Conservation (phyloP, 2,113 vertebrate genomes). For the Ranitomeya imitator region DNA sequence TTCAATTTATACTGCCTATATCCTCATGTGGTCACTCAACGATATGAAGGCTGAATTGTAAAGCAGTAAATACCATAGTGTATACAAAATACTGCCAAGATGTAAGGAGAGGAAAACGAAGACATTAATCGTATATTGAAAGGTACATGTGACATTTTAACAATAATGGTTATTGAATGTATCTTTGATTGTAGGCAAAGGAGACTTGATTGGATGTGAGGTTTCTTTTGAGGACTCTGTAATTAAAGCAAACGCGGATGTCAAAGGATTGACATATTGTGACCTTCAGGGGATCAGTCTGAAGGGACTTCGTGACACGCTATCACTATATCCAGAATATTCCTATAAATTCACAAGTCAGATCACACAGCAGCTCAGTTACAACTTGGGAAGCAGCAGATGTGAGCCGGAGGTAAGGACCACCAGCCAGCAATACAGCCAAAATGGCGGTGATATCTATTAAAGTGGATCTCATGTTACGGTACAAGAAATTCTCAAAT, state of each 20-base stretch:
- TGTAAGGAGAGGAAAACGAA: background rate
- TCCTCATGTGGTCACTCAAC: too few relatives aligned
- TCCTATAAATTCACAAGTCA: constrained; percentile 68
- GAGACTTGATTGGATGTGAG: constrained; percentile 71
- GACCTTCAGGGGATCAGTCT: constrained; percentile 71
- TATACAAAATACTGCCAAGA: too few relatives aligned
- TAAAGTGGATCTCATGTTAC: background rate
- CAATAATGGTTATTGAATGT: background rate
- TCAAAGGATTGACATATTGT: constrained; percentile 71
- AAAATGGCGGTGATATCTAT: background rate
- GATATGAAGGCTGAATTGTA: too few relatives aligned
- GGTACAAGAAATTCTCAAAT: background rate
- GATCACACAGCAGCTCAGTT: constrained; percentile 69
- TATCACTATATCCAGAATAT: constrained; percentile 70
- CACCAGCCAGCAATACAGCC: background rate
- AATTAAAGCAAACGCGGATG: constrained; percentile 68
- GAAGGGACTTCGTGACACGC: constrained; percentile 65
- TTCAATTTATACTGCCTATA: too few relatives aligned
- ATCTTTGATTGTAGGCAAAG: constrained; percentile 65
- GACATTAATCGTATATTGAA: background rate
- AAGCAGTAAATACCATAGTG: too few relatives aligned
- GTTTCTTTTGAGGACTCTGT: constrained; percentile 65
- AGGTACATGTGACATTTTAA: background rate
- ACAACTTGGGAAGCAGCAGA: constrained; percentile 69
- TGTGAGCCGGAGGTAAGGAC: constrained; percentile 64